phyloP scores from a whole-genome alignment of 2,797 vertebrate species.

The Notoglanidium macrostoma region DNA sequence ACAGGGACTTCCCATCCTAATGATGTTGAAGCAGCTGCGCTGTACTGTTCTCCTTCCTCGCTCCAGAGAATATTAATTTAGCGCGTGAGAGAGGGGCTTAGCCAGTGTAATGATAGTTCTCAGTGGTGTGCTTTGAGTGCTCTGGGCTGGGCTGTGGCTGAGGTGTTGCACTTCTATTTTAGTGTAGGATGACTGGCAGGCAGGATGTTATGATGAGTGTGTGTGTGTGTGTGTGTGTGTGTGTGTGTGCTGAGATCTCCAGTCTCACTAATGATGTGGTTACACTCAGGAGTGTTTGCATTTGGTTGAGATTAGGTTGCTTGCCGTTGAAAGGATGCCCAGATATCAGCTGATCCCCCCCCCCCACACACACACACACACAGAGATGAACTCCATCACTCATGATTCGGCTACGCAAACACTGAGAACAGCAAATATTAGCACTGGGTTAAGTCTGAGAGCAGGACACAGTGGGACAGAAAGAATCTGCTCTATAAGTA shows the following conservation, averaged over 20 bases:
- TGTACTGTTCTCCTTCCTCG: constrained; percentile 65
- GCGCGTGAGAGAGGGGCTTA: background rate
- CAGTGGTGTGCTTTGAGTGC: constrained; percentile 17
- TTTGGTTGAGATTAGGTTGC: constrained; percentile 59
- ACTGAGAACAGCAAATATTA: background rate
- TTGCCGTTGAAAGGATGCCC: constrained; percentile 40
- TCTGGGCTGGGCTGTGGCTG: constrained; percentile 29
- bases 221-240: background rate
- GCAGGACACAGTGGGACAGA: background rate
- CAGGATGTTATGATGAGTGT: constrained; percentile 31
- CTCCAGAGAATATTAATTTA: constrained; percentile 67
- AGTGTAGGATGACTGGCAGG: constrained; percentile 19
- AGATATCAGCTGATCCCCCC: constrained; percentile 1
- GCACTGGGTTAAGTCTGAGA: background rate
- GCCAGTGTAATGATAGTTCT: constrained; percentile 9
- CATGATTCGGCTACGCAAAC: background rate
- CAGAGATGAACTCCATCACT: background rate
- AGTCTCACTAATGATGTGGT: constrained; percentile 33
- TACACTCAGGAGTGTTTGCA: constrained; percentile 32
- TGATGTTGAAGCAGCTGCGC: constrained; percentile 75
- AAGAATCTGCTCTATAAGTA: background rate
- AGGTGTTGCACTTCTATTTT: constrained; percentile 31
- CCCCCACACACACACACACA: background rate
- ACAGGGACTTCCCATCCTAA: constrained; percentile 64
- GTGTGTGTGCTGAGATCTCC: constrained; percentile 35